Evolutionary conservation across 1,140 invertebrate genomes (phyloP).

Genomic region (Oryctes rhinoceros): DNA sequence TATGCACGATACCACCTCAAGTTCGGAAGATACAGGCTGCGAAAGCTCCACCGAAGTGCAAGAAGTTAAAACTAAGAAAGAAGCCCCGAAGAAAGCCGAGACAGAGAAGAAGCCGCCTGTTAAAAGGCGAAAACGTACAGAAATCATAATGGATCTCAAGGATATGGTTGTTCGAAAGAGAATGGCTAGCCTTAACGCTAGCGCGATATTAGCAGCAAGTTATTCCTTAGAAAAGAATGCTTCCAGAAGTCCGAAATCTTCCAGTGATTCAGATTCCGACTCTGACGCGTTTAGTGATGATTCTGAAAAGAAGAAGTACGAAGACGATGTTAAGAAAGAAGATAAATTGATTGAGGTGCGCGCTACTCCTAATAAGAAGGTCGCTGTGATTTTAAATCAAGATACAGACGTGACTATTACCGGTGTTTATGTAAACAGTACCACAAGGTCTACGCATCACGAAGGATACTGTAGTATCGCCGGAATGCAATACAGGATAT

Average conservation of each 20-base stretch:
- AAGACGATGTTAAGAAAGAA: constrained; percentile 64
- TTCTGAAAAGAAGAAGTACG: constrained; percentile 59
- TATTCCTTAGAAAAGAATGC: constrained; percentile 79
- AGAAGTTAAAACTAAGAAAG: constrained; percentile 42
- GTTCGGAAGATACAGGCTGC: constrained; percentile 63
- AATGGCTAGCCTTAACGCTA: constrained; percentile 93
- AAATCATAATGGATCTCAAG: constrained; percentile 83
- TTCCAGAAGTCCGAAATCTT: constrained; percentile 65
- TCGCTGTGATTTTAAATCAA: constrained; percentile 77
- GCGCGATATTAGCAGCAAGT: constrained; percentile 89
- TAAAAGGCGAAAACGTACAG: constrained; percentile 63
- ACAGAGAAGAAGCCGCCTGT: constrained; percentile 48
- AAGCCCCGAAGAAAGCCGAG: constrained; percentile 43
- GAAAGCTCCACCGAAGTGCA: constrained; percentile 47
- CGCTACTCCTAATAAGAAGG: constrained; percentile 66
- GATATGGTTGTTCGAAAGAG: constrained; percentile 88
- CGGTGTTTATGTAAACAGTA: constrained; percentile 78
- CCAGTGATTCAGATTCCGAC: constrained; percentile 63
- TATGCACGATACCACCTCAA: constrained; percentile 70
- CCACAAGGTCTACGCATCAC: constrained; percentile 76
- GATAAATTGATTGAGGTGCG: constrained; percentile 67
- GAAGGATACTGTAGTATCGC: constrained; percentile 84
- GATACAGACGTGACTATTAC: constrained; percentile 88
- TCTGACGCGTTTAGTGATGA: constrained; percentile 53
- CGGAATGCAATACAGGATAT: constrained; percentile 83